A percentile compares a stretch with the other conserved stretches of the same genome.
phyloP scores from a whole-genome alignment of 1,140 invertebrate species.

The Steinernema khuongi region DNA sequence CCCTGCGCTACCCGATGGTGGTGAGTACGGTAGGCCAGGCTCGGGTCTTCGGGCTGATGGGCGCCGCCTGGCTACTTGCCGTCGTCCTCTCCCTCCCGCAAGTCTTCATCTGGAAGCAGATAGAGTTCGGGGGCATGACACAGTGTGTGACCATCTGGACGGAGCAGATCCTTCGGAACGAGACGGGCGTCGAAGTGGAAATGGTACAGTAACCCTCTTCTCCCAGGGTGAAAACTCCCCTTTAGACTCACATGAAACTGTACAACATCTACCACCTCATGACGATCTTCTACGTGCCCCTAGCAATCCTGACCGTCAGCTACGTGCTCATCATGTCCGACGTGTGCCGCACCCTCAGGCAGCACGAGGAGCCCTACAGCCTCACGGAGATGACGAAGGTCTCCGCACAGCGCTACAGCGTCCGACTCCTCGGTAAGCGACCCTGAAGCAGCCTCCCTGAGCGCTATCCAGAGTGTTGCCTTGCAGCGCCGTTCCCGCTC shows the following conservation, averaged over 20 bases:
- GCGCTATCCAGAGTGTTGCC: not conserved
- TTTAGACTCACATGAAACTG: conserved; percentile 25
- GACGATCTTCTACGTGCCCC: conserved; percentile 35
- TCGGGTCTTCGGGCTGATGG: conserved; percentile 30
- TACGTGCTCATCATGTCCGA: conserved; percentile 33
- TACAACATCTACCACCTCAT: conserved; percentile 25
- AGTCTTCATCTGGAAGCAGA: conserved; percentile 34
- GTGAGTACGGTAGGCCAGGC: conserved; percentile 35
- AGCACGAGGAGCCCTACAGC: not conserved
- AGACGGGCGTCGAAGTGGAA: conserved; percentile 18
- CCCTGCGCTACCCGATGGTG: conserved; percentile 37
- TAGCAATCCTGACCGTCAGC: conserved; percentile 31
- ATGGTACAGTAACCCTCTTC: not conserved
- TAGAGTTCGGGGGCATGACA: conserved; percentile 23
- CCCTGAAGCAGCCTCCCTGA: not conserved
- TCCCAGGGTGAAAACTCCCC: not conserved
- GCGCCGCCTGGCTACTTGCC: conserved; percentile 31
- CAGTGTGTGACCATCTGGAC: conserved; percentile 38
- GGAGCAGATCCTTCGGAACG: conserved; percentile 23
- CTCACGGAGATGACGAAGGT: not conserved
- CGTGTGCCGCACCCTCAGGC: conserved; percentile 4
- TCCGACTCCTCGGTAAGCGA: not conserved
- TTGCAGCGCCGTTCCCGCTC: conserved; percentile 7
- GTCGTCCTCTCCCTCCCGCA: conserved; percentile 31
- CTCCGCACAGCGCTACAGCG: conserved; percentile 9